Percentiles rank a stretch among this genome's conserved stretches.
These are phyloP conservation scores for Ceratoteleas bidentatus DNA, from an alignment of 1,140 invertebrate genomes.

Conservation along the genomic window DNA sequence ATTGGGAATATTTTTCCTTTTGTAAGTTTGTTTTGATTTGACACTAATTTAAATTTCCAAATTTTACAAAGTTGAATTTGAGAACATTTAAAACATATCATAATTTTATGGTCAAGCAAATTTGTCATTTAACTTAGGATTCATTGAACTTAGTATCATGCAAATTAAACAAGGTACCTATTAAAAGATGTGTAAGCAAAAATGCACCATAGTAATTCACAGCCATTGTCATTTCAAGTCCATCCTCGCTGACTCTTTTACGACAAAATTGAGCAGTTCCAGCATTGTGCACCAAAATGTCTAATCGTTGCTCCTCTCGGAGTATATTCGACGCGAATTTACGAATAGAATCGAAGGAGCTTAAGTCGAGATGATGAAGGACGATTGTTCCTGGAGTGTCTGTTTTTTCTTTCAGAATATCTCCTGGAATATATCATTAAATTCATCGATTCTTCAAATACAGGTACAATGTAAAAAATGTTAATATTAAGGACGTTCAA, in stretches of 20 bases:
- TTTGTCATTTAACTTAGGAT: no score
- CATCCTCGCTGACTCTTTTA: constrained; percentile 86
- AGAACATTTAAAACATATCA: no score
- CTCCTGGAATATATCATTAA: constrained; percentile 71
- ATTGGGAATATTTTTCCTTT: no score
- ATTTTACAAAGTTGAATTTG: no score
- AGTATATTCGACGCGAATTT: constrained; percentile 87
- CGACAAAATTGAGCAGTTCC: constrained; percentile 86
- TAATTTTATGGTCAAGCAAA: no score
- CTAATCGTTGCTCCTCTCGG: constrained; percentile 85
- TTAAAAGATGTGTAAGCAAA: constrained; percentile 87
- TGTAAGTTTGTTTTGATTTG: no score
- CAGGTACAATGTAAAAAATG: no score
- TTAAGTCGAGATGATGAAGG: constrained; percentile 86
- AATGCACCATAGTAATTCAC: constrained; percentile 95
- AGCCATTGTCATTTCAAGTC: constrained; percentile 92
- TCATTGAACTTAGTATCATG: background rate
- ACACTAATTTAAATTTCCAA: no score
- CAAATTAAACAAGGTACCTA: constrained; percentile 80
- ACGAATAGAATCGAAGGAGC: constrained; percentile 87
- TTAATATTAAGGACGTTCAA: no score
- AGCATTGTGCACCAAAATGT: constrained; percentile 93
- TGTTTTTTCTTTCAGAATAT: constrained; percentile 84
- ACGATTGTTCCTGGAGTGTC: constrained; percentile 83
- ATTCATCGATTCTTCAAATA: no score